These are phyloP conservation scores for Apotomis betuletana DNA, from an alignment of 2,888 invertebrate species.

Conservation along the genomic window DNA sequence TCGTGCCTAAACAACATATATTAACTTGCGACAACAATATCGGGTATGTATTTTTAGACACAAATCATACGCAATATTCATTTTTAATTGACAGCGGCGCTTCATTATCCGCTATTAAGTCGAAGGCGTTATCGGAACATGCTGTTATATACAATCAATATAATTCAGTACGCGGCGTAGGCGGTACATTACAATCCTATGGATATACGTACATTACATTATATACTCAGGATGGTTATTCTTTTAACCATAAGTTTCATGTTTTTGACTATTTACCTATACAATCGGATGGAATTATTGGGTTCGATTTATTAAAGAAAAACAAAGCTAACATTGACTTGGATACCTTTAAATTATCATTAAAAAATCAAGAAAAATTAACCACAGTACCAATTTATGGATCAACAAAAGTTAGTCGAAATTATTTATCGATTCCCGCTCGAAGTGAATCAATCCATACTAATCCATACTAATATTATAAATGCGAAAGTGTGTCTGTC, in stretches of 20 bases:
- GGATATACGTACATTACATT: slow-evolving; percentile 6
- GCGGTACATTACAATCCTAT: neutral
- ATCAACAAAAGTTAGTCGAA: slow-evolving; percentile 10
- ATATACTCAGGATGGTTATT: slow-evolving; percentile 18
- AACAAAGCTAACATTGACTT: slow-evolving; percentile 22
- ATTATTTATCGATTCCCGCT: slow-evolving; percentile 24
- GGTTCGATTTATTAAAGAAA: slow-evolving; percentile 25
- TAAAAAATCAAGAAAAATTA: neutral
- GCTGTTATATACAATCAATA: neutral
- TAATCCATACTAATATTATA: too few relatives aligned
- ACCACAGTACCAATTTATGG: neutral
- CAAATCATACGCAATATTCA: slow-evolving; percentile 2
- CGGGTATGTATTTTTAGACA: slow-evolving; percentile 8
- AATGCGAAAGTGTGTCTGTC: too few relatives aligned
- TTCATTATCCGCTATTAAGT: slow-evolving; percentile 18
- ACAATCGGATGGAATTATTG: slow-evolving; percentile 32
- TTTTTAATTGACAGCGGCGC: slow-evolving; percentile 23
- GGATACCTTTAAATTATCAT: slow-evolving; percentile 27
- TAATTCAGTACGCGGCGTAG: neutral
- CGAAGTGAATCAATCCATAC: slow-evolving; percentile 12
- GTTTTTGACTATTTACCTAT: slow-evolving; percentile 22
- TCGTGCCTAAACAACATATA: slow-evolving; percentile 17
- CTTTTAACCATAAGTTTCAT: slow-evolving; percentile 26
- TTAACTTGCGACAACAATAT: slow-evolving; percentile 1
- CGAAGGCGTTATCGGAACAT: slow-evolving; percentile 1